phyloP scores from a whole-genome alignment of 2,888 invertebrate genomes.

The Miltochrista miniata region DNA sequence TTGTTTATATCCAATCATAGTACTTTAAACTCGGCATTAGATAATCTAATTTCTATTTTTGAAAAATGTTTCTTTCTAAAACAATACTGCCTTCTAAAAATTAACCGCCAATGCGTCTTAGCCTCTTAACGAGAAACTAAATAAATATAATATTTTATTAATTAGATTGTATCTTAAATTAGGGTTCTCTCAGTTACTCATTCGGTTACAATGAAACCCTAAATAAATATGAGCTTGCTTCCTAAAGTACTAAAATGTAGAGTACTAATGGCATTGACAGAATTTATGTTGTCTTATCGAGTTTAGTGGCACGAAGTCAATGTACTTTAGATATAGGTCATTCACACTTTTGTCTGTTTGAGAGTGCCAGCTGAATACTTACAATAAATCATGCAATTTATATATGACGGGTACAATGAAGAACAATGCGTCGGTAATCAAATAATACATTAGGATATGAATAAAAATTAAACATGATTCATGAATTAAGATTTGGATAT shows the following conservation, averaged over 20 bases:
- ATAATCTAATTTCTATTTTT: no score
- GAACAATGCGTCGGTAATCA: neutral
- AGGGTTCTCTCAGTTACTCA: no score
- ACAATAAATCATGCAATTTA: neutral
- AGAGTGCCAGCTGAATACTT: neutral
- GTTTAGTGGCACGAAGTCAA: conserved; percentile 6
- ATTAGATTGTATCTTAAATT: no score
- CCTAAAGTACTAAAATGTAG: neutral
- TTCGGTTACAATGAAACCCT: no score
- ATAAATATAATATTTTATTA: no score
- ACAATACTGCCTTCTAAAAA: no score
- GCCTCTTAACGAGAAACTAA: no score
- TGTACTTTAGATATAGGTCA: conserved; percentile 4
- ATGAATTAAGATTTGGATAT: neutral
- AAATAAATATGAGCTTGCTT: no score
- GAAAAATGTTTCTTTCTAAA: no score
- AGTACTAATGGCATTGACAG: neutral
- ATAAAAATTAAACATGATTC: neutral
- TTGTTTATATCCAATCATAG: no score
- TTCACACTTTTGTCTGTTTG: neutral
- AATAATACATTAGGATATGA: neutral
- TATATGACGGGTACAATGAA: neutral
- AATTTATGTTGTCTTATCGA: conserved; percentile 5
- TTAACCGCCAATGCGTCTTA: no score
- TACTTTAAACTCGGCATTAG: no score